Evolutionary conservation across 2,888 invertebrate genomes (phyloP), one percentile per base, ranked within the genome.

Genomic region (Hyposoter didymator): DNA sequence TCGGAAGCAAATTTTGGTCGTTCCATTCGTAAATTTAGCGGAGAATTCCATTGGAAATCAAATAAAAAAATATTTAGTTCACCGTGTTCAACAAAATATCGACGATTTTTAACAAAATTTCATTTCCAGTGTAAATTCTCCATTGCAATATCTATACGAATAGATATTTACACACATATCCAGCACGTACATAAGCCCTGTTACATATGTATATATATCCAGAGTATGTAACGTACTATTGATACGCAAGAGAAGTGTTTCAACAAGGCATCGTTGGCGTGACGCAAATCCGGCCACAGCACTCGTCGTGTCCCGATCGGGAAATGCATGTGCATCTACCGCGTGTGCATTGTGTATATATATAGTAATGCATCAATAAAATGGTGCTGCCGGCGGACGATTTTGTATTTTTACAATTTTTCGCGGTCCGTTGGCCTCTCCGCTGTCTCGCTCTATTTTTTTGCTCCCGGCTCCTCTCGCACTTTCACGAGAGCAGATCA

Each of bases 271-370:
- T 86, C 76, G 85, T 84, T 75, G 69, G 76, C 64, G 84, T 88
- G 88, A 88, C 87, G 88, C 84, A 88, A 88, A 88, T 87, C 88
- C 88, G 86, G 84, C 81, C 86, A n/a, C n/a, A n/a, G n/a, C n/a
- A 87, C 87, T 88, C 85, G 83, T n/a, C n/a, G 73, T 72, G 75
- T 83, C 81, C 78, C 81, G 80, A 79, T 66, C 76, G 64, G 72
- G 59, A 72, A 62, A 39, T 10, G 7, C 39, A 66, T 43, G 22
- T 70, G 32, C 64, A 43, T 22, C 7, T 39, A 59, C 14, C 0
- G 45, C 19, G 22, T 62, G 43, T 70, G 10, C 14, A 17, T 28
- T 45, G 64, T 72, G 52, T 75, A 66, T 75, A 66, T 75, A 66
- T 75, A 75, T 67, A 32, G 49, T 74, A 32, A 69, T 59, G 47